phyloP scores from a whole-genome alignment of 2,888 invertebrate species.

The Oasisia sp. region DNA sequence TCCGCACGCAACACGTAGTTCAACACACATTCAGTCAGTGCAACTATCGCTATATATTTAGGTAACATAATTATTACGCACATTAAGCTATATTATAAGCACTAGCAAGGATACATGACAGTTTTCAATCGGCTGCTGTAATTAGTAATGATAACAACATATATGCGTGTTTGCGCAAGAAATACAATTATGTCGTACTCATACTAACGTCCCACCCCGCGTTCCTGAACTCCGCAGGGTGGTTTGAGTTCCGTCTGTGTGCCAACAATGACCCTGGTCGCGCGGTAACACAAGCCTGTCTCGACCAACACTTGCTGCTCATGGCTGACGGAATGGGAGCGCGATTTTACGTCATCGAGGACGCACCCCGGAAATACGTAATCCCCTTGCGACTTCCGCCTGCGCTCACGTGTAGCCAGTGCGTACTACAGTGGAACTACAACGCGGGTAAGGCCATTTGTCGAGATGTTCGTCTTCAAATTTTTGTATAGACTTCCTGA shows the following conservation, averaged over 20 bases:
- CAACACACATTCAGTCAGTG: too few relatives aligned
- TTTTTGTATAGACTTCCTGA: not conserved
- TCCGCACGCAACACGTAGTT: too few relatives aligned
- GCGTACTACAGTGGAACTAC: slow-evolving; percentile 44
- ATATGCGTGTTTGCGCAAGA: too few relatives aligned
- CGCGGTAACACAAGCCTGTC: slow-evolving; percentile 32
- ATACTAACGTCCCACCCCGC: not conserved
- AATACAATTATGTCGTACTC: not conserved
- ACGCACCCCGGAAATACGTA: not conserved
- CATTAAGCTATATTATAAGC: too few relatives aligned
- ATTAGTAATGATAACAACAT: too few relatives aligned
- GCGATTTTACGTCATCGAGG: slow-evolving; percentile 21
- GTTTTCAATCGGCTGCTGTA: too few relatives aligned
- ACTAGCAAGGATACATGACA: too few relatives aligned
- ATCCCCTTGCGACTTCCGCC: slow-evolving; percentile 33
- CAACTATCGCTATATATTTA: too few relatives aligned
- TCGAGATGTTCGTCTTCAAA: not conserved
- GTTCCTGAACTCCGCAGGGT: slow-evolving; percentile 28
- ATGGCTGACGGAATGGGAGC: slow-evolving; percentile 34
- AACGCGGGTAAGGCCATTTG: slow-evolving; percentile 37
- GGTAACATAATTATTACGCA: too few relatives aligned
- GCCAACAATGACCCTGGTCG: slow-evolving; percentile 30
- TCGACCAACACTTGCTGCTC: slow-evolving; percentile 34
- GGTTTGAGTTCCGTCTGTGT: slow-evolving; percentile 42
- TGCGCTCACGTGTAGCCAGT: slow-evolving; percentile 36